Base-by-base conservation (phyloP, 2,888 invertebrate genomes). In the Aproaerema taeniolella region DNA sequence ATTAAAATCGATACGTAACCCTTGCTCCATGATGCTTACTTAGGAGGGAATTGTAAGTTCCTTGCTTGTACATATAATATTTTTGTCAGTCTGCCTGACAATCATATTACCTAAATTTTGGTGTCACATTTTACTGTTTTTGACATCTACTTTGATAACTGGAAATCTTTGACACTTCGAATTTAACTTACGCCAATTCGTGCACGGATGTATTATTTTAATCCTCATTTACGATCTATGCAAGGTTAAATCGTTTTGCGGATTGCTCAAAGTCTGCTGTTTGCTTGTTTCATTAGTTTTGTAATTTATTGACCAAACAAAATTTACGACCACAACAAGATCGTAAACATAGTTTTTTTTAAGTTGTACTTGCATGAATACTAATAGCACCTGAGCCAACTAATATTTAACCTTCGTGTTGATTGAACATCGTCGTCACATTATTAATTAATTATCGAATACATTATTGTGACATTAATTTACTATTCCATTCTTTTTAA, bases 371-470 rank as follows among this genome's bases (percentile, higher is more conserved):
- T 59, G 45, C 52, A 69, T 70, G 63, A 59, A 71, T 74, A 75
- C 75, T 76, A 62, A 78, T 74, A 67, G 67, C 65, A 58, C 55
- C 51, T 61, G 61, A 74, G 72, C 71, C 74, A 74, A 69, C 64
- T 73, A 69, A 74, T 78, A 78, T 71, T 72, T 68, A 68, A 68
- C 62, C 61, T 62, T 70, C 61, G 62, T 64, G 64, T 71, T 79
- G 75, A 81, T 78, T 73, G 65, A 78, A 73, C 65, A 68, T 61
- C 67, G 67, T 75, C 64, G 67, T 64, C 71, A 73, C 70, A 57
- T 77, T 69, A 78, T 80, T 77, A 79, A 81, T 81, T 79, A 80
- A 81, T 77, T 71, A 74, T 68, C 60, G 67, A 62, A 73, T 72
- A 67, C 58, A 67, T 76, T 71, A 78, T 74, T 60, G 56, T 64